These are phyloP conservation scores for Pseudococcus jackbeardsleyi DNA, from an alignment of 2,888 invertebrate genomes.

Conservation along the genomic window DNA sequence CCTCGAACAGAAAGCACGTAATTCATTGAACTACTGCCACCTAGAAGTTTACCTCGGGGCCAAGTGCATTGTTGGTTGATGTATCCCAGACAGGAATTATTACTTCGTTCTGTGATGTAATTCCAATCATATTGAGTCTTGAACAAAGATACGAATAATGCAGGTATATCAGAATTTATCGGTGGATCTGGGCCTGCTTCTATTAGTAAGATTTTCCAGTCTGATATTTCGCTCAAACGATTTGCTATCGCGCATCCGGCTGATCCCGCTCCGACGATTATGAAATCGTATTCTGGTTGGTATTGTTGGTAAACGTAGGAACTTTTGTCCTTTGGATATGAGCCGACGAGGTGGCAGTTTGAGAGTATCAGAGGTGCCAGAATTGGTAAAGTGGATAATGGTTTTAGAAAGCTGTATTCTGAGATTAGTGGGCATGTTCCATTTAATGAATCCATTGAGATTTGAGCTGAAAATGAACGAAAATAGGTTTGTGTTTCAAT, in stretches of 20 bases:
- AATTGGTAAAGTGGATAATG: not conserved
- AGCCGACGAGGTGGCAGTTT: not conserved
- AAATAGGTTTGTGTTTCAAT: not conserved
- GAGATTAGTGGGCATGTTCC: not conserved
- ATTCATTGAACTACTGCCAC: constrained; percentile 90
- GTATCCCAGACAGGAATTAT: constrained; percentile 84
- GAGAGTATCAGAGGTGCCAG: not conserved
- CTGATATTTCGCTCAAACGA: constrained; percentile 65
- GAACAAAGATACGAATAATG: constrained; percentile 73
- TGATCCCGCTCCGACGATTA: constrained; percentile 65
- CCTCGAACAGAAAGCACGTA: constrained; percentile 93
- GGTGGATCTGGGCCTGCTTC: constrained; percentile 66
- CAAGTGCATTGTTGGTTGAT: constrained; percentile 87
- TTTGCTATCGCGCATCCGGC: constrained; percentile 64
- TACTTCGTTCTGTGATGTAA: constrained; percentile 63
- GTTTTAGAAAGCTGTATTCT: not conserved
- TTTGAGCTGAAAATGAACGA: not conserved
- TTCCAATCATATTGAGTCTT: constrained; percentile 75
- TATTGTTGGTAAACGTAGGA: not conserved
- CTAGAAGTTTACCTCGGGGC: constrained; percentile 92
- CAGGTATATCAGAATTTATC: constrained; percentile 57
- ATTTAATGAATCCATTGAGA: not conserved
- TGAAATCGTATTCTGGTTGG: constrained; percentile 57
- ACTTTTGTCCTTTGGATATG: constrained; percentile 6
- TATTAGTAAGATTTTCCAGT: constrained; percentile 66